Evolutionary conservation across 2,797 vertebrate species (phyloP).

Genomic region (Yasuhikotakia modesta): DNA sequence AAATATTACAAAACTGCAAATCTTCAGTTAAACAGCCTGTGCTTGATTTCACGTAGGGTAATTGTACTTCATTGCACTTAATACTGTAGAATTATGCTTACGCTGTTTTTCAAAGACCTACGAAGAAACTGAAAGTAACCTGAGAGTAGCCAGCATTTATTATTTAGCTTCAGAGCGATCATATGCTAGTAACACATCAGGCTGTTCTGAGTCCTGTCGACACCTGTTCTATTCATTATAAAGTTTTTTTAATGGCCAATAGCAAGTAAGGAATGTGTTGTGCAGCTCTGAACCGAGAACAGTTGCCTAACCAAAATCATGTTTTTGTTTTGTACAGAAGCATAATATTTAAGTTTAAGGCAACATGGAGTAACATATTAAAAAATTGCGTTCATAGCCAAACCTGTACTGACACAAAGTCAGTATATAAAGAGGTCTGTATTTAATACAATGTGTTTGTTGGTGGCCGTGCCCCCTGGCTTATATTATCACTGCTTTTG

Average conservation of each 20-base stretch:
- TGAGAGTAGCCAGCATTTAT: slow-evolving; percentile 37
- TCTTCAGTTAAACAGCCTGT: neutral
- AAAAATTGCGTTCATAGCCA: too few relatives aligned
- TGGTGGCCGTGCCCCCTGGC: neutral
- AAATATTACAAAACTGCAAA: neutral
- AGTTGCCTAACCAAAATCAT: neutral
- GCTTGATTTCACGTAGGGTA: neutral
- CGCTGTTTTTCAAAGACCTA: slow-evolving; percentile 5
- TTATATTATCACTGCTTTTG: neutral
- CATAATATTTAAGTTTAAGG: too few relatives aligned
- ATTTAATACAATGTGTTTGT: neutral
- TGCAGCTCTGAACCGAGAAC: neutral
- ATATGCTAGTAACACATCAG: slow-evolving; percentile 43
- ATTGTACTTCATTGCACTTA: slow-evolving; percentile 20
- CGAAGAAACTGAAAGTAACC: slow-evolving; percentile 19
- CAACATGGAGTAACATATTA: too few relatives aligned
- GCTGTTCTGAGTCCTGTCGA: slow-evolving; percentile 27
- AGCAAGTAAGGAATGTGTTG: neutral
- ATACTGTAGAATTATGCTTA: neutral
- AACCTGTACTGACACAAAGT: neutral
- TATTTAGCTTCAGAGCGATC: slow-evolving; percentile 45
- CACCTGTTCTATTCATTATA: slow-evolving; percentile 45
- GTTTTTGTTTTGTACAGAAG: too few relatives aligned
- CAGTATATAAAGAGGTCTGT: neutral
- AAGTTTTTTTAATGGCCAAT: slow-evolving; percentile 8